phyloP scores from a whole-genome alignment of 2,797 vertebrate species.

The Spheniscus humboldti region DNA sequence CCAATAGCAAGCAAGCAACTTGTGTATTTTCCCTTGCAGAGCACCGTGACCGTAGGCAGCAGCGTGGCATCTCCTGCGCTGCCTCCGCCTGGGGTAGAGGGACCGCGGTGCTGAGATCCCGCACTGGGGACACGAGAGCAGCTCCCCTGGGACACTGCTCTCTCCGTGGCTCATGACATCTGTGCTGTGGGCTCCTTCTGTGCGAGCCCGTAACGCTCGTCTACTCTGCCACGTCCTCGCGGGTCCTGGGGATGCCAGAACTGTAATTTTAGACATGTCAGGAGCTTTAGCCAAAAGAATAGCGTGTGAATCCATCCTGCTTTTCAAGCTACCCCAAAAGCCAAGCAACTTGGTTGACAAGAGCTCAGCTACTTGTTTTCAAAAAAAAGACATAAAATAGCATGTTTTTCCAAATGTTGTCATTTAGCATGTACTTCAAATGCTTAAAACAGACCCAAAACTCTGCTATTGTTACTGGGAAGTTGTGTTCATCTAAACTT shows the following conservation, averaged over 20 bases:
- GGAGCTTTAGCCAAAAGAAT: background rate
- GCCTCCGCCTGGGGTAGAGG: background rate
- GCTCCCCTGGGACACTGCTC: background rate
- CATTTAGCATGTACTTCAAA: background rate
- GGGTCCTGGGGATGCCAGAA: background rate
- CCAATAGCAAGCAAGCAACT: background rate
- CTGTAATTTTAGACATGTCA: background rate
- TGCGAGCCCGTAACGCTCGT: accelerated
- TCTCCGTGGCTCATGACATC: background rate
- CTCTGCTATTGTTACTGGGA: background rate
- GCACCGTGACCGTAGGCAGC: background rate
- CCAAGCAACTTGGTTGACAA: background rate
- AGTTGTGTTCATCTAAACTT: background rate
- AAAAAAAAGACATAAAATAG: background rate
- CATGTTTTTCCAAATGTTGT: background rate
- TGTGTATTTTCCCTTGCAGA: background rate
- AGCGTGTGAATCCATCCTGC: background rate
- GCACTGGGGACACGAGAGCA: accelerated
- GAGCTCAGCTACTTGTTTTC: background rate
- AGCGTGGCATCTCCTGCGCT: background rate
- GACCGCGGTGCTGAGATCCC: background rate
- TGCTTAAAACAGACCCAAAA: background rate
- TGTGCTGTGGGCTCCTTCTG: background rate
- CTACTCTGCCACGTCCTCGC: background rate
- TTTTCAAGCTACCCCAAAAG: background rate